phyloP scores from a whole-genome alignment of 1,140 invertebrate genomes.

The Babylonia areolata region DNA sequence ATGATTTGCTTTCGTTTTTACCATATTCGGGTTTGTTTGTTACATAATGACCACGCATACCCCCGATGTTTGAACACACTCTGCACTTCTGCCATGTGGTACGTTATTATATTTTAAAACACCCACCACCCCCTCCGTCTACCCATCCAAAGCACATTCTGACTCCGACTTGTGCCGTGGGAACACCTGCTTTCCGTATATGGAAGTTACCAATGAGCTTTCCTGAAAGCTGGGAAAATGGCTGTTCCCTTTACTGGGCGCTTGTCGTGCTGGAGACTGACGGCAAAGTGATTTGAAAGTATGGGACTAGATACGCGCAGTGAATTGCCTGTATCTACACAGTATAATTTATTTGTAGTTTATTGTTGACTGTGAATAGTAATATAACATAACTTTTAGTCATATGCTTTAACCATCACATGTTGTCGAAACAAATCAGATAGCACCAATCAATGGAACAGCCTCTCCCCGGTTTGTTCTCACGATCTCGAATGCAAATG shows the following conservation, averaged over 20 bases:
- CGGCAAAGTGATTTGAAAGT: too few species aligned
- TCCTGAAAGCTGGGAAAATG: constrained; percentile 57
- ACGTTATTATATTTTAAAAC: too few species aligned
- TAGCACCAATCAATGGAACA: constrained; percentile 51
- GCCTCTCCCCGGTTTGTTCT: constrained; percentile 69
- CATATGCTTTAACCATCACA: background rate
- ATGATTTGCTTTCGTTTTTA: too few species aligned
- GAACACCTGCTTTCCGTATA: constrained; percentile 72
- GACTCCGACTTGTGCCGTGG: constrained; percentile 53
- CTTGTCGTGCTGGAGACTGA: too few species aligned
- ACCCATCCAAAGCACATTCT: background rate
- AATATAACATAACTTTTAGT: background rate
- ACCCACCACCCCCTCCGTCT: too few species aligned
- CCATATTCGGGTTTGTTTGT: too few species aligned
- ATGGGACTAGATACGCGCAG: too few species aligned
- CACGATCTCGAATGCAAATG: constrained; percentile 72
- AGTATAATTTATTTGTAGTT: background rate
- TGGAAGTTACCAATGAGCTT: constrained; percentile 68
- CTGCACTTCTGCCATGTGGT: too few species aligned
- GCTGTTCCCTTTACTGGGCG: constrained; percentile 45
- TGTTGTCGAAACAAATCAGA: background rate
- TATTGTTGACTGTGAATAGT: background rate
- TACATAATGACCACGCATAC: too few species aligned
- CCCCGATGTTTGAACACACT: too few species aligned
- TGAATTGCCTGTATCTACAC: constrained; percentile 34